Evolutionary conservation across 2,797 vertebrate genomes (phyloP).

Genomic region (Lemur catta): DNA sequence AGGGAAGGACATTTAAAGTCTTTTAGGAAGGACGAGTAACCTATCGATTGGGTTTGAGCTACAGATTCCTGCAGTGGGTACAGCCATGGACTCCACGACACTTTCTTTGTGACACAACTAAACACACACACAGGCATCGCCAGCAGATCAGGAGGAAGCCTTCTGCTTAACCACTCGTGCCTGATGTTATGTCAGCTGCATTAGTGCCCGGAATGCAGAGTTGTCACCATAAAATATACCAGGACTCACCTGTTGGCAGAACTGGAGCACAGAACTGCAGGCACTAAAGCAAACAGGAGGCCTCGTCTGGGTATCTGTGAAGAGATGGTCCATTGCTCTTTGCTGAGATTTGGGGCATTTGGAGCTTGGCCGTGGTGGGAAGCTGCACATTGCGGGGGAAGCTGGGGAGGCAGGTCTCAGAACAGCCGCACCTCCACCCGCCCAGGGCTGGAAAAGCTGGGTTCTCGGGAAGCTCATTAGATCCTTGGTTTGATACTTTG

Average conservation of each 20-base stretch:
- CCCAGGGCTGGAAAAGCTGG: not conserved
- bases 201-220: not conserved
- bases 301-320: not conserved
- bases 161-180: not conserved
- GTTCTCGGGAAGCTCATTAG: not conserved
- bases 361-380: not conserved
- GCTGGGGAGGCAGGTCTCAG: not conserved
- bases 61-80: not conserved
- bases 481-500: not conserved
- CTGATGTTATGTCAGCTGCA: not conserved
- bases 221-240: not conserved
- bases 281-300: not conserved
- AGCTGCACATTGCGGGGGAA: accelerated
- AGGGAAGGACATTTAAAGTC: not conserved
- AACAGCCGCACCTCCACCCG: not conserved
- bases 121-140: not conserved
- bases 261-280: not conserved
- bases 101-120: not conserved
- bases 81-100: not conserved
- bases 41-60: not conserved
- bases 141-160: not conserved
- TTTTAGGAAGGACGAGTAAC: not conserved
- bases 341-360: not conserved
- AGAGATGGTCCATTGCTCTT: not conserved
- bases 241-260: not conserved